Evolutionary conservation across 2,888 invertebrate species (phyloP).

Genomic region (Diarsia rubi): DNA sequence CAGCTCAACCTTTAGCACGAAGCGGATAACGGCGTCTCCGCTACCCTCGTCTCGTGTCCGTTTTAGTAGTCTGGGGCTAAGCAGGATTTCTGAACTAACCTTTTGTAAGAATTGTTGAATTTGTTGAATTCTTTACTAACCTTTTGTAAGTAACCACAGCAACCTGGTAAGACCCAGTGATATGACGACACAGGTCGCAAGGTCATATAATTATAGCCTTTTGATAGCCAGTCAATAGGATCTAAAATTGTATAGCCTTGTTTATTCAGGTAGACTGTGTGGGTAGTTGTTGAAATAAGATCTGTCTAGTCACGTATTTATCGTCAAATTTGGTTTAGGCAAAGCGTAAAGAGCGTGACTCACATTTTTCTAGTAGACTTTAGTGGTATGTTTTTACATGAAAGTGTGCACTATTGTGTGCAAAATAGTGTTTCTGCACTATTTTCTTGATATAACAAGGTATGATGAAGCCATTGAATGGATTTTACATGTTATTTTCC

Average conservation of each 20-base stretch:
- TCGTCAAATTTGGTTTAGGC: slow-evolving; percentile 6
- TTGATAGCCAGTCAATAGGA: slow-evolving; percentile 35
- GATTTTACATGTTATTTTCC: neutral
- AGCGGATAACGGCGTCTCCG: neutral
- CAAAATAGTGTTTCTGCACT: too few species aligned
- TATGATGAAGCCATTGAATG: neutral
- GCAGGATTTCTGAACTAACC: slow-evolving; percentile 26
- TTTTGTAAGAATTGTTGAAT: too few species aligned
- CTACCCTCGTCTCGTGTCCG: neutral
- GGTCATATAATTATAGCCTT: slow-evolving; percentile 25
- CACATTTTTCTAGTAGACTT: neutral
- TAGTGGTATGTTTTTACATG: neutral
- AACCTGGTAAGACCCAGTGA: slow-evolving; percentile 23
- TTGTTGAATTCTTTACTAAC: too few species aligned
- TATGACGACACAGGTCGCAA: slow-evolving; percentile 36
- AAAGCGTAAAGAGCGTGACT: neutral
- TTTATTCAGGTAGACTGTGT: neutral
- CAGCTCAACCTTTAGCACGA: neutral
- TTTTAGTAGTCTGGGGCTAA: neutral
- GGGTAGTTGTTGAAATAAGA: slow-evolving; percentile 4
- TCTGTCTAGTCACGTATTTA: slow-evolving; percentile 6
- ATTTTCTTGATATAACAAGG: neutral
- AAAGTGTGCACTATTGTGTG: neutral
- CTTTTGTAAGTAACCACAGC: slow-evolving; percentile 13
- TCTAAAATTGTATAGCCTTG: slow-evolving; percentile 24